A percentile compares a stretch with the other conserved stretches of the same genome.
Conservation (phyloP, 2,113 vertebrate species). For the rabbit (Oryctolagus cuniculus) region mOryCun1.1 NC_091435.1:93575001-93575500, state of each 20-base stretch:
- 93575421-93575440: background rate
- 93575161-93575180: slow-evolving; percentile 53
- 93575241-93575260: slow-evolving; percentile 64
- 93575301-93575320: background rate
- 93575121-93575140: slow-evolving; percentile 21
- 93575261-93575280: background rate
- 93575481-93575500: background rate
- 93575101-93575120: slow-evolving; percentile 48
- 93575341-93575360: background rate
- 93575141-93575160: slow-evolving; percentile 73
- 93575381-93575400: background rate
- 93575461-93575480: background rate
- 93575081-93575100: background rate
- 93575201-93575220: background rate
- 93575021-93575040: background rate
- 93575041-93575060: background rate
- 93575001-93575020: slow-evolving; percentile 49
- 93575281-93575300: background rate
- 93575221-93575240: slow-evolving; percentile 37
- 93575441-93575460: background rate
- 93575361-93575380: background rate
- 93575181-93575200: slow-evolving; percentile 41
- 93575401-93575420: background rate
- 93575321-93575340: background rate
- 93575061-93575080: background rate